Evolutionary conservation across 2,113 vertebrate species (phyloP).

Genomic region (Urocynchramus pylzowi): DNA sequence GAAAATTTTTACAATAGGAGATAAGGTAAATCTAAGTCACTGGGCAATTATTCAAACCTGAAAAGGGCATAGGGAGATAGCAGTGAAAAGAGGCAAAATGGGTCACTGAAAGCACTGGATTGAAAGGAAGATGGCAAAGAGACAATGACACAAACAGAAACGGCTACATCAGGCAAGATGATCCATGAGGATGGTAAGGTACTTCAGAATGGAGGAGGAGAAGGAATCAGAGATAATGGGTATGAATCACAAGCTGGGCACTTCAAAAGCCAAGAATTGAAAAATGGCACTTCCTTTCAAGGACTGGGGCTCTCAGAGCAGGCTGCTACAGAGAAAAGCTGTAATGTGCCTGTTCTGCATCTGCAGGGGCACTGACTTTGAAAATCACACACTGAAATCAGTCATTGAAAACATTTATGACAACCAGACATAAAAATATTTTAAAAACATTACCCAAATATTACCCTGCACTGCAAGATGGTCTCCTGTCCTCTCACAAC

Average conservation of each 20-base stretch:
- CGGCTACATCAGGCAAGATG: neutral
- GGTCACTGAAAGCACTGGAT: neutral
- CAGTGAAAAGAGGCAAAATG: neutral
- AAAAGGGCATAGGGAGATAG: neutral
- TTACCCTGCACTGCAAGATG: neutral
- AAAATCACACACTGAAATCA: neutral
- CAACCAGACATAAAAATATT: neutral
- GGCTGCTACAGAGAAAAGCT: neutral
- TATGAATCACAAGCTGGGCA: no score
- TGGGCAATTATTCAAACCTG: neutral
- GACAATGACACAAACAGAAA: neutral
- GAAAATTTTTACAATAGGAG: neutral
- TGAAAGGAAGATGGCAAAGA: neutral
- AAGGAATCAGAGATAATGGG: neutral
- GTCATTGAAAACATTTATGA: neutral
- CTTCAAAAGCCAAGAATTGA: neutral
- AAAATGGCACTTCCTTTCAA: neutral
- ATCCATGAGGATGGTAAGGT: accelerated
- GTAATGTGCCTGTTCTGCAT: accelerated
- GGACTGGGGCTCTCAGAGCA: neutral
- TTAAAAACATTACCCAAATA: neutral
- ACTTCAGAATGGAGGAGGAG: neutral
- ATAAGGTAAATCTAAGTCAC: neutral
- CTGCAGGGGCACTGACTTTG: accelerated
- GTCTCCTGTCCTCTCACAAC: neutral